Base-by-base conservation (phyloP, 2,888 invertebrate species). In the Athalia circularis region DNA sequence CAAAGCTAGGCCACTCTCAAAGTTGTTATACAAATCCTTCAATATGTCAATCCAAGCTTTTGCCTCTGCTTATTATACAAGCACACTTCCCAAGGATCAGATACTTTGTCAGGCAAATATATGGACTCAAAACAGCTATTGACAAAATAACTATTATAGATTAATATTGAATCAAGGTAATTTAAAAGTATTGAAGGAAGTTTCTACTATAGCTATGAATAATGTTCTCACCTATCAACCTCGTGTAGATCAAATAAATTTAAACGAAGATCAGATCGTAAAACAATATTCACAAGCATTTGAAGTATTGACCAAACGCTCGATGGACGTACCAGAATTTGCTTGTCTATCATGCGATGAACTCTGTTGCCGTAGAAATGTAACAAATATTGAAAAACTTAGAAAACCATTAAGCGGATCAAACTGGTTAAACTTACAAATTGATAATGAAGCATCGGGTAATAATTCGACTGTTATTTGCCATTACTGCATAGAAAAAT, bases 271-370 rank as follows among this genome's bases (percentile, higher is more conserved):
- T 7, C 64, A 61, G 3, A 78, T 85, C 9, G 76, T 77, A 13
- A 5, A 8, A 1, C 67, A 47, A 13, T 79, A 80, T 80, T 45
- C 11, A 9, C 64, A 65, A 13, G 81, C 83, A 6, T 83, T 83
- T 61, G 74, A 78, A 57, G 70, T 70, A 13, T 80, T 83, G n/a
- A 79, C 65, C 1, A 84, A 80, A 70, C 75, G 74, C 48, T 79
- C 80, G 0, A 61, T 79, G 29, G 85, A 84, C 79, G 50, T 65
- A 52, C 84, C 84, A 6, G 43, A 9, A 5, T 67, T 72, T 57
- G 52, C 65, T 8, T 84, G 83, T 65, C 65, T 81, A 47, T 83
- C 82, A 52, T 84, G 84, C 76, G 80, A 83, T 76, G 84, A 82
- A 65, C 77, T 85, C 2, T 80, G 81, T 65, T 80, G 29, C 78